These are phyloP conservation scores for Dioctria rufipes DNA, from an alignment of 2,888 invertebrate genomes.

Conservation along the genomic window DNA sequence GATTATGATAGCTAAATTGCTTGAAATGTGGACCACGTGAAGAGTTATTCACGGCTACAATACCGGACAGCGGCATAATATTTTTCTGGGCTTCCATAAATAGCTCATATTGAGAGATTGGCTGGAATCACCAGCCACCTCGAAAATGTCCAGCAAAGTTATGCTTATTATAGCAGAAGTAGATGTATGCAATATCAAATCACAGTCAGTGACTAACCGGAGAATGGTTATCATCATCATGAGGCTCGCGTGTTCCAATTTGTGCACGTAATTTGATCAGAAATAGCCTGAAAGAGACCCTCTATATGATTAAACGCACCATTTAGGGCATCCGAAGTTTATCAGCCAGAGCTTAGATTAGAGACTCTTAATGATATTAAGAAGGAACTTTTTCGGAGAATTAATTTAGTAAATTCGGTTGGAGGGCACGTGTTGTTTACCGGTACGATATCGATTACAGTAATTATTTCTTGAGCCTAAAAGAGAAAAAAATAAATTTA, in stretches of 20 bases:
- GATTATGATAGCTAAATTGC: constrained; percentile 43
- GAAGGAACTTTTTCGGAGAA: background rate
- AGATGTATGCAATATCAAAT: constrained; percentile 14
- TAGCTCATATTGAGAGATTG: background rate
- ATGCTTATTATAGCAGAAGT: background rate
- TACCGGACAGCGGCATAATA: background rate
- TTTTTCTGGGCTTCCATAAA: constrained; percentile 5
- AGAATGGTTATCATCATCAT: constrained; percentile 10
- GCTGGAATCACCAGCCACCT: background rate
- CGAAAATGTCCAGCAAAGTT: background rate
- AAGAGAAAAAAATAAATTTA: no score
- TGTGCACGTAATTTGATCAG: constrained; percentile 18
- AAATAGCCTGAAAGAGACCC: constrained; percentile 2
- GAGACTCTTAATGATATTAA: background rate
- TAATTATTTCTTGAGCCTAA: no score
- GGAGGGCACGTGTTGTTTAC: no score
- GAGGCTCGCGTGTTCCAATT: constrained; percentile 18
- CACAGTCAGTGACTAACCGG: background rate
- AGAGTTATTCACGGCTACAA: background rate
- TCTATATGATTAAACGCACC: constrained; percentile 19
- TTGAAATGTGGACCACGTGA: constrained; percentile 26
- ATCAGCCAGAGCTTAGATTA: background rate
- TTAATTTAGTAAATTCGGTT: background rate
- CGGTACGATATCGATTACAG: no score
- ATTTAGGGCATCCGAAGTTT: constrained; percentile 25